Percentiles rank a stretch among this genome's conserved stretches.
phyloP scores from a whole-genome alignment of 2,888 invertebrate genomes.

The Parthenolecanium corni region DNA sequence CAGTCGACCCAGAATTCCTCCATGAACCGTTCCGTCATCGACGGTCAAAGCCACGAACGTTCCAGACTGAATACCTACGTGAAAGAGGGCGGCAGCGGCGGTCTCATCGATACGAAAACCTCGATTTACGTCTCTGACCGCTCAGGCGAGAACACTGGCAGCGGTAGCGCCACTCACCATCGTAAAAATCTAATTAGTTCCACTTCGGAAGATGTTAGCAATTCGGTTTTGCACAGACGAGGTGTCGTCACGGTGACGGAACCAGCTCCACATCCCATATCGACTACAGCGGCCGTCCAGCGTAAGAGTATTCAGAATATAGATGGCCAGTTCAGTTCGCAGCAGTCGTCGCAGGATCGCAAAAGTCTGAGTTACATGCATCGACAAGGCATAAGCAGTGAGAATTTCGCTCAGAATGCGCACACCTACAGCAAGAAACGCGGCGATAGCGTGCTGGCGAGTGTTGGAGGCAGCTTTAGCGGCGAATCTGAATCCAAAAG shows the following conservation, averaged over 20 bases:
- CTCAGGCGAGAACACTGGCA: background rate
- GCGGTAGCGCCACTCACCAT: slow-evolving; percentile 44
- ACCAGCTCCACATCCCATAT: slow-evolving; percentile 60
- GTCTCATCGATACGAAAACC: background rate
- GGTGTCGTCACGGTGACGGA: slow-evolving; percentile 48
- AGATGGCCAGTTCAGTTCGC: slow-evolving; percentile 55
- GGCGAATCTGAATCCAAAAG: slow-evolving; percentile 58
- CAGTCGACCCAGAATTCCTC: background rate
- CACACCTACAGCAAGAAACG: slow-evolving; percentile 43
- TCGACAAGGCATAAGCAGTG: slow-evolving; percentile 42
- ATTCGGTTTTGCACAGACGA: slow-evolving; percentile 67
- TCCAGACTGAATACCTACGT: background rate
- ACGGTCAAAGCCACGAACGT: background rate
- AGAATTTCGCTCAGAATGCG: slow-evolving; percentile 35
- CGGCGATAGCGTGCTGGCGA: slow-evolving; percentile 1
- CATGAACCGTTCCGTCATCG: background rate
- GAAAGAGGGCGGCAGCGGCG: background rate
- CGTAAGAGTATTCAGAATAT: slow-evolving; percentile 69
- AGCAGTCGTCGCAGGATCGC: slow-evolving; percentile 56
- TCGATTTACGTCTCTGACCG: background rate
- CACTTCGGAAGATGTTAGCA: slow-evolving; percentile 59
- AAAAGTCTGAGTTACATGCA: slow-evolving; percentile 70
- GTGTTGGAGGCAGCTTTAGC: slow-evolving; percentile 55
- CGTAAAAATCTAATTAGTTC: slow-evolving; percentile 58
- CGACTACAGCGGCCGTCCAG: slow-evolving; percentile 57